phyloP scores from a whole-genome alignment of 2,888 invertebrate genomes.

The Andrena fulva region DNA sequence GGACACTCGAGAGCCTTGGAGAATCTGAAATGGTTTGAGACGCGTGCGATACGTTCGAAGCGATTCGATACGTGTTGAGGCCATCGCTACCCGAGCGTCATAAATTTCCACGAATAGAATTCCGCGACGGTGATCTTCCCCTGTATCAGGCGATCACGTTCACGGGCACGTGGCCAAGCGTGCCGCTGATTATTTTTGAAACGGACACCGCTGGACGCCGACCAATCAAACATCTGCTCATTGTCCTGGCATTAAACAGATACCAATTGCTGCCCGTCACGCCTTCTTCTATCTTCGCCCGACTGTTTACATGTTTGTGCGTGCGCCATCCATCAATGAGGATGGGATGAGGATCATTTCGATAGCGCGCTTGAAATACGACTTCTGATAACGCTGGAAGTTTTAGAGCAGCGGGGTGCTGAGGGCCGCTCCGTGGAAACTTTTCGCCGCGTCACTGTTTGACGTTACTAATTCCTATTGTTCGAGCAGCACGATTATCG shows the following conservation, averaged over 20 bases:
- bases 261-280: not conserved
- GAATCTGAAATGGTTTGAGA: not conserved
- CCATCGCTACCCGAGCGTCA: conserved; percentile 21
- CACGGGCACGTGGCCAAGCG: conserved; percentile 62
- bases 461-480: conserved; percentile 10
- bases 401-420: not conserved
- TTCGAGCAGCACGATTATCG: not conserved
- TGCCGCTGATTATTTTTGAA: conserved; percentile 45
- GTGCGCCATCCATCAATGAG: not conserved
- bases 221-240: conserved; percentile 29
- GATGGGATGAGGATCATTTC: not conserved
- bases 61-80: not conserved
- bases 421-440: conserved; percentile 13
- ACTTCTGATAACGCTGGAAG: conserved; percentile 6
- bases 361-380: conserved; percentile 11
- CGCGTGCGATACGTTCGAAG: not conserved
- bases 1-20: too few relatives aligned
- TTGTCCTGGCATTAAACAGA: not conserved
- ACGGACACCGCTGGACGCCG: not conserved
- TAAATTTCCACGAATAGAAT: conserved; percentile 57
- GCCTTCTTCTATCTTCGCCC: not conserved
- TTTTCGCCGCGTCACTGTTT: conserved; percentile 6
- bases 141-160: conserved; percentile 53
- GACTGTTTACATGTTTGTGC: not conserved
- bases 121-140: conserved; percentile 24